A percentile compares a stretch with the other conserved stretches of the same genome.
These are phyloP conservation scores for Pangasius sanitwongsei DNA, from an alignment of 2,797 vertebrate species.

Conservation along the genomic window DNA sequence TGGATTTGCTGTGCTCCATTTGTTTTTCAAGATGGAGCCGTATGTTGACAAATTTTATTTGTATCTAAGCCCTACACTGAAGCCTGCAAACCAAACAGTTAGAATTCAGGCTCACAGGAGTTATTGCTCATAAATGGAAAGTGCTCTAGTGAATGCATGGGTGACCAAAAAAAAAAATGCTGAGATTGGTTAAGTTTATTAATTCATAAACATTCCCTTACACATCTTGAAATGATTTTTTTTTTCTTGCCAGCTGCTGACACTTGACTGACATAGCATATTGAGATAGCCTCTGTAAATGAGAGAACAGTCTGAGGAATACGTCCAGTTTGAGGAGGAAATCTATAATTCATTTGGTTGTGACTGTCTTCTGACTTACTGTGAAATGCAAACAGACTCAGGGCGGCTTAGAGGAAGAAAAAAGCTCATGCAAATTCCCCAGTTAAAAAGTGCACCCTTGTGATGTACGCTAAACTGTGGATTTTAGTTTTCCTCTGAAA, in stretches of 20 bases:
- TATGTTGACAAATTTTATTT: background rate
- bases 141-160: constrained; percentile 12
- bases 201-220: constrained; percentile 70
- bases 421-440: background rate
- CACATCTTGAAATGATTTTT: constrained; percentile 28
- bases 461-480: constrained; percentile 12
- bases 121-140: constrained; percentile 23
- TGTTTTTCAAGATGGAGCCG: background rate
- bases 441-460: background rate
- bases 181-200: constrained; percentile 69
- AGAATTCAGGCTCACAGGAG: background rate
- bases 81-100: background rate
- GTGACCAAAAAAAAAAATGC: background rate
- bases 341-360: constrained; percentile 41
- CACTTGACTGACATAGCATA: constrained; percentile 68
- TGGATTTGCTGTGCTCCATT: background rate
- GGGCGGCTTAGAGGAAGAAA: constrained; percentile 6
- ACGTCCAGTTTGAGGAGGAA: constrained; percentile 66
- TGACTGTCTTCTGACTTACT: constrained; percentile 23
- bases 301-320: constrained; percentile 60
- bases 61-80: background rate
- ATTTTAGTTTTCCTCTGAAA: constrained; percentile 20
- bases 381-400: constrained; percentile 42
- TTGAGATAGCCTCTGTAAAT: constrained; percentile 61
- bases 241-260: constrained; percentile 30